Evolutionary conservation across 2,113 vertebrate species (phyloP).

Genomic region (Saiga tatarica): DNA sequence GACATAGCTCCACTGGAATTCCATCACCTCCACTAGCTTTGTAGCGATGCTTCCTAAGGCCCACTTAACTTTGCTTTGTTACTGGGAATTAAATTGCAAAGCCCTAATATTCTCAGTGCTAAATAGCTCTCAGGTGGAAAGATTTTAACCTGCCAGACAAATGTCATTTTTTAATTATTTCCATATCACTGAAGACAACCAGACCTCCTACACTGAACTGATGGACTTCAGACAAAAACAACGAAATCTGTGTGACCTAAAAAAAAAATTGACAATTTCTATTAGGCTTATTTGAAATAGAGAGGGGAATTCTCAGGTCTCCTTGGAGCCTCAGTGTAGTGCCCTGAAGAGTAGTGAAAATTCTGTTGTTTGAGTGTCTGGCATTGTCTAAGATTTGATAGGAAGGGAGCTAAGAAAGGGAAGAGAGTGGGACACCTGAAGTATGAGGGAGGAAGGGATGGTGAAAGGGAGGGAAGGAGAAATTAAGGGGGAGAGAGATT

Average conservation of each 20-base stretch:
- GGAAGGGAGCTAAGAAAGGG: background rate
- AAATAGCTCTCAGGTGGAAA: background rate
- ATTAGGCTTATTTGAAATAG: background rate
- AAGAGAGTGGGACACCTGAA: background rate
- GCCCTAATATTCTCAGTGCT: background rate
- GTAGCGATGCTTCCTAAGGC: background rate
- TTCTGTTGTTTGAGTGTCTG: background rate
- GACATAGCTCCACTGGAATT: background rate
- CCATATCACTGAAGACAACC: background rate
- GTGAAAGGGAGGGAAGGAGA: background rate
- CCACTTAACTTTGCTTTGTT: background rate
- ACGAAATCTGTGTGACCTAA: background rate
- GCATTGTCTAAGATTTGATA: background rate
- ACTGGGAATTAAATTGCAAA: slow-evolving; percentile 4
- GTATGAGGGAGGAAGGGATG: background rate
- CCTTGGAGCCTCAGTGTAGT: background rate
- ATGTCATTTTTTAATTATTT: background rate
- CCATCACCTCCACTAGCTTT: background rate
- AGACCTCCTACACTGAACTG: background rate
- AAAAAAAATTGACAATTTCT: slow-evolving; percentile 1
- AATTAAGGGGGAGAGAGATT: background rate
- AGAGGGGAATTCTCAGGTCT: background rate
- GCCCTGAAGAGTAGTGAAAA: too few relatives aligned
- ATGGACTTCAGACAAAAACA: background rate
- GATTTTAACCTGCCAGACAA: slow-evolving; percentile 12